Base-by-base conservation (phyloP, 2,888 invertebrate genomes). In the Mimumesa dahlbomi region DNA sequence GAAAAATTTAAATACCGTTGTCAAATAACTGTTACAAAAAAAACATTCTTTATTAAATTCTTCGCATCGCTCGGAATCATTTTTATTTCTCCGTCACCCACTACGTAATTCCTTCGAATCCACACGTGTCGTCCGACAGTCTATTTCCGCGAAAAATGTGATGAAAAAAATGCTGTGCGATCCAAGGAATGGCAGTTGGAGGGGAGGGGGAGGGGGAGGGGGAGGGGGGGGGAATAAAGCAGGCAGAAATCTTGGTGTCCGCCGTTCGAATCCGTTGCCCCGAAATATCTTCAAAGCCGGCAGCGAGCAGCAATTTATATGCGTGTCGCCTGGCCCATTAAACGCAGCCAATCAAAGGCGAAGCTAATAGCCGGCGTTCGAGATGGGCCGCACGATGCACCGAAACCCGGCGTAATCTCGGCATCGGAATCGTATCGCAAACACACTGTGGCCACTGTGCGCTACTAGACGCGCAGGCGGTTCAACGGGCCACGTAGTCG, bases 281-380 rank as follows among this genome's bases (percentile, higher is more conserved):
- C 77, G 83, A 87, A 87, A 85, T 86, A 87, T 85, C 85, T 85
- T 87, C 83, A 86, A 87, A 88, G 87, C 57, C 77, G 72, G 59
- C 80, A 71, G 82, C 79, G 84, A 85, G 84, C 83, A 81, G 87
- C 85, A 87, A 88, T 89, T 88, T 85, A 88, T 87, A 85, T 84
- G 87, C 87, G 84, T 84, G 87, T 87, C 87, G 86, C 82, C 78
- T 82, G 87, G 84, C 77, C 84, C 88, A 88, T 89, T 88, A 88
- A 88, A 84, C 85, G 81, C 77, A 84, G 85, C 87, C 87, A 88
- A 89, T 89, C 88, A 89, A 88, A 88, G 85, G 85, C 79, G 77
- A 75, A 83, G 86, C 85, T 88, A 89, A 88, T 88, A 88, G 86
- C 69, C 65, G 65, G 68, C 73, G 78, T 77, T 76, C 82, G 79